Conservation (phyloP, 2,888 invertebrate genomes). For the Eupithecia subfuscata region DNA sequence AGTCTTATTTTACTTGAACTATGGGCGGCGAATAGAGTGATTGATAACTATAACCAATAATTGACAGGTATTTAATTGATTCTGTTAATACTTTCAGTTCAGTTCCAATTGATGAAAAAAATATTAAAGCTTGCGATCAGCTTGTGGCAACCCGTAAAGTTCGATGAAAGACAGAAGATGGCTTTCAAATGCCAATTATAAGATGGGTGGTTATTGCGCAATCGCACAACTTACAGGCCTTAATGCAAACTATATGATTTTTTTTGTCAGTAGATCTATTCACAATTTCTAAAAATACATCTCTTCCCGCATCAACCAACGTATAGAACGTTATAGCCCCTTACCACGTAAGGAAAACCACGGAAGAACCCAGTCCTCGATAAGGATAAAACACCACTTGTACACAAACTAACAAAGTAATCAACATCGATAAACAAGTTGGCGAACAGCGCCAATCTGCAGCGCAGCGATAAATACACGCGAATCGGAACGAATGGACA, state of each 20-base stretch:
- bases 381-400: constrained; percentile 8
- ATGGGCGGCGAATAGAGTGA: neutral
- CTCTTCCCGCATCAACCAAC: neutral
- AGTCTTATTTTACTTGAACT: neutral
- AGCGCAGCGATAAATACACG: constrained; percentile 75
- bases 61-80: neutral
- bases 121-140: too few species aligned
- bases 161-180: too few species aligned
- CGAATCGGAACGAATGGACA: constrained; percentile 83
- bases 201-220: too few species aligned
- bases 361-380: neutral
- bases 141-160: too few species aligned
- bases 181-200: too few species aligned
- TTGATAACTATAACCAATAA: neutral
- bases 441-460: constrained; percentile 59
- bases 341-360: neutral
- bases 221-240: too few species aligned
- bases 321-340: neutral
- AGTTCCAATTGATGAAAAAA: too few species aligned
- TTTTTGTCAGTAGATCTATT: neutral
- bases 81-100: too few species aligned
- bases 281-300: neutral
- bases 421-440: constrained; percentile 45
- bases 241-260: neutral
- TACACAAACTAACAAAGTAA: constrained; percentile 27